Evolutionary conservation across 2,888 invertebrate species (phyloP).

Genomic region (Aphidius colemani): DNA sequence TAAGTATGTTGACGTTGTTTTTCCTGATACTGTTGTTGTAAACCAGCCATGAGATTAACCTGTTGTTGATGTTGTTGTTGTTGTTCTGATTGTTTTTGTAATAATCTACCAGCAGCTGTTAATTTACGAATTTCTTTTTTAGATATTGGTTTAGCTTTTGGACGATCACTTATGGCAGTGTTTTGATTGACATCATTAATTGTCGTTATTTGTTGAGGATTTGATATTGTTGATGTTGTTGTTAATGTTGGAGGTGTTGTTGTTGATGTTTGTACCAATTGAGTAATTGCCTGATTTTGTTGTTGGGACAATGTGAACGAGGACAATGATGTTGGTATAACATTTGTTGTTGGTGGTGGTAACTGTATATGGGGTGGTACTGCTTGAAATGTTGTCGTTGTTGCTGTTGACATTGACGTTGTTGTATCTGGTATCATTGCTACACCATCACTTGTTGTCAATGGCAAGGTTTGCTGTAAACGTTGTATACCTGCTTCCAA

Average conservation of each 20-base stretch:
- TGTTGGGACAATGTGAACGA: too few species aligned
- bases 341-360: not conserved
- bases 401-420: constrained; percentile 37
- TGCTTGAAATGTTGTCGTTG: constrained; percentile 35
- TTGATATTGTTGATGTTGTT: not conserved
- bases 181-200: constrained; percentile 68
- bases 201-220: constrained; percentile 61
- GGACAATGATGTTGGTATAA: constrained; percentile 6
- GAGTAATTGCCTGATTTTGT: not conserved
- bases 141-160: constrained; percentile 79
- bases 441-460: constrained; percentile 46
- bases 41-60: constrained; percentile 49
- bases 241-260: constrained; percentile 17
- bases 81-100: constrained; percentile 50
- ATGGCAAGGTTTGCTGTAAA: constrained; percentile 37
- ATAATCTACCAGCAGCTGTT: constrained; percentile 43
- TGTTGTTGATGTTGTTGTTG: constrained; percentile 30
- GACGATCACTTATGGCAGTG: constrained; percentile 81
- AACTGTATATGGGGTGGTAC: constrained; percentile 1
- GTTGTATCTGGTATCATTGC: constrained; percentile 15
- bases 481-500: constrained; percentile 34
- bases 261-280: constrained; percentile 14
- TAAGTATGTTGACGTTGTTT: constrained; percentile 53
- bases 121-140: constrained; percentile 76
- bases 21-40: constrained; percentile 51